These are phyloP conservation scores for Triplophysa bombifrons DNA, from an alignment of 2,797 vertebrate genomes.

Conservation along the genomic window DNA sequence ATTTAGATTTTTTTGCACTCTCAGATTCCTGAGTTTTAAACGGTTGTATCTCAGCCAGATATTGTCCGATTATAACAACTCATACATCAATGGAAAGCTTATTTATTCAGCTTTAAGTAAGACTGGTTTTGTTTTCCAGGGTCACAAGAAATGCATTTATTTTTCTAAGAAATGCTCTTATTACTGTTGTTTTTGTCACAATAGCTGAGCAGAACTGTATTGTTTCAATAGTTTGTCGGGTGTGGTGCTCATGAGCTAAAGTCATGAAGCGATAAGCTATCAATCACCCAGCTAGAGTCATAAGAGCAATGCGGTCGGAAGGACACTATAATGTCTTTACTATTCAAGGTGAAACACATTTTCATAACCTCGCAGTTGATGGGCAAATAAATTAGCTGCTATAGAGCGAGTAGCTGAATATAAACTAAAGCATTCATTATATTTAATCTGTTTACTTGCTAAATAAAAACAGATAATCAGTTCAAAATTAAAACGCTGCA, in stretches of 20 bases:
- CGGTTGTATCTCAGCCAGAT: no score
- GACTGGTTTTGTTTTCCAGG: no score
- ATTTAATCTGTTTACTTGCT: background rate
- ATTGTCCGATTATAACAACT: no score
- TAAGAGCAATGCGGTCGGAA: constrained; percentile 42
- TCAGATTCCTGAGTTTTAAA: no score
- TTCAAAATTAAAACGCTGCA: no score
- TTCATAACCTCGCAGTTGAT: background rate
- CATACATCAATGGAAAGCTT: no score
- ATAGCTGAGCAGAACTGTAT: constrained; percentile 53
- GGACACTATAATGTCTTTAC: background rate
- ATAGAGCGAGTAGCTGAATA: background rate
- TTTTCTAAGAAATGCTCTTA: constrained; percentile 50
- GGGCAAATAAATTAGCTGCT: background rate
- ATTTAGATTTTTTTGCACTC: no score
- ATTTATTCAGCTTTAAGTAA: no score
- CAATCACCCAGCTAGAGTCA: constrained; percentile 65
- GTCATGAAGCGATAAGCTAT: constrained; percentile 65
- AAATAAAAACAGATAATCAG: no score
- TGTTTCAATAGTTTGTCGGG: constrained; percentile 64
- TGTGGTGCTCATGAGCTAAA: constrained; percentile 61
- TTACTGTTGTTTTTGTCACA: constrained; percentile 53
- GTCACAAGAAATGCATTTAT: constrained; percentile 25
- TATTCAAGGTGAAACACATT: background rate
- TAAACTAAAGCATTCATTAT: background rate